Evolutionary conservation across 2,888 invertebrate species (phyloP).

Genomic region (Spisula solida): DNA sequence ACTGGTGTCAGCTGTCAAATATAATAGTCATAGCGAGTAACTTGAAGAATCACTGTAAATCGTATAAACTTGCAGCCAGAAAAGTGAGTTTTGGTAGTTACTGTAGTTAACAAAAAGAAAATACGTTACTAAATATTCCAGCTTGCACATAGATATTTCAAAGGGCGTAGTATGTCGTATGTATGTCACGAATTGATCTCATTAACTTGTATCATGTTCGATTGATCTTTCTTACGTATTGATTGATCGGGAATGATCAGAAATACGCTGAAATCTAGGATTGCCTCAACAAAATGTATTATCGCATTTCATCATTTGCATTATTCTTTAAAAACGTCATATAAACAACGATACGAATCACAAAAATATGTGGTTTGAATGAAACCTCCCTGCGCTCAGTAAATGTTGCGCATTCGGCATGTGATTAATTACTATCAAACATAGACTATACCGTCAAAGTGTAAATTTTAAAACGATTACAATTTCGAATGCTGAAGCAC

Average conservation of each 20-base stretch:
- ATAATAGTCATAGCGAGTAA: too few relatives aligned
- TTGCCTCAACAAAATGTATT: neutral
- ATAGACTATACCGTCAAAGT: neutral
- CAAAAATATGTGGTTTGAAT: neutral
- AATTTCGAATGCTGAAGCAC: neutral
- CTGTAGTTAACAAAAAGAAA: too few relatives aligned
- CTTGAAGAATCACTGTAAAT: too few relatives aligned
- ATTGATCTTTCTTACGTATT: constrained; percentile 12
- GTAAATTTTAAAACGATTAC: neutral
- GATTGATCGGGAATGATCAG: constrained; percentile 6
- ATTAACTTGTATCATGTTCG: constrained; percentile 19
- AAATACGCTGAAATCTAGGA: neutral
- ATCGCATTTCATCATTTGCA: neutral
- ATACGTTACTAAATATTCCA: neutral
- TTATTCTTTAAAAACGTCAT: neutral
- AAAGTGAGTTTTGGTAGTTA: too few relatives aligned
- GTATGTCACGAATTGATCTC: constrained; percentile 12
- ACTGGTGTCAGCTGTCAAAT: too few relatives aligned
- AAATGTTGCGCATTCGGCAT: neutral
- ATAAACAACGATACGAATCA: neutral
- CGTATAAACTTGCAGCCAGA: too few relatives aligned
- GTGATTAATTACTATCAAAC: constrained; percentile 2
- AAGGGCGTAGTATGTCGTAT: neutral
- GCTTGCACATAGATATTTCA: neutral
- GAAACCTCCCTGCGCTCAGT: neutral